Evolutionary conservation across 2,797 vertebrate genomes (phyloP), one percentile per base, ranked within the genome.

Genomic region (Tadarida brasiliensis): DNA sequence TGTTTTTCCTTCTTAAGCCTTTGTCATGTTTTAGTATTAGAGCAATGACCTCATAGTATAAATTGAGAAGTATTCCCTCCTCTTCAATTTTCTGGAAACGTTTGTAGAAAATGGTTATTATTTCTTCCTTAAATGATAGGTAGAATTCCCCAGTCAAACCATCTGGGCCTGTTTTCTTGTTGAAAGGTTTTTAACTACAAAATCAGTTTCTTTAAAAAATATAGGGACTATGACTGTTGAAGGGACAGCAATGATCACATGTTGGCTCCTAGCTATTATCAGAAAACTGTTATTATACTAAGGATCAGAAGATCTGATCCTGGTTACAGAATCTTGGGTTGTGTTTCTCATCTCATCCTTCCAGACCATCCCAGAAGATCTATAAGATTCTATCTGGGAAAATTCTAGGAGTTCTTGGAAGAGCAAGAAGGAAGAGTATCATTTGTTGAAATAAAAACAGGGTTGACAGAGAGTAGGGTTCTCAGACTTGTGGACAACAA

Each of bases 401-500:
- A 95, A 90, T 70, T 87, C 74, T 95, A 94, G 84, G 90, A 90
- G 57, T 96, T 96, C 96, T 97, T 96, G 80, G 92, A 96, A 93
- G 65, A 71, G 83, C 91, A 94, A 90, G 68, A 96, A 95, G 74
- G 61, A 95, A 91, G 83, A 83, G 63, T 54, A 96, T 90, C 90
- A 71, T 71, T 96, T 93, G 90, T 97, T 96, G 95, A 87, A 96
- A 95, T 94, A 96, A 95, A 97, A 97, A 95, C 92, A 97, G 94
- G 95, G 95, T 96, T 94, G 96, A 97, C 96, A 96, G 96, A 97
- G 97, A 97, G 96, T 94, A 97, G 94, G 89, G 93, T 89, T 96
- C 96, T 97, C 97, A 97, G 12, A 51, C 91, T 94, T 74, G 91
- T 95, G 96, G 94, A 96, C 82, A 95, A 68, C 95, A 95, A 97